phyloP scores from a whole-genome alignment of 2,888 invertebrate species.

The Gymnosoma rotundatum region DNA sequence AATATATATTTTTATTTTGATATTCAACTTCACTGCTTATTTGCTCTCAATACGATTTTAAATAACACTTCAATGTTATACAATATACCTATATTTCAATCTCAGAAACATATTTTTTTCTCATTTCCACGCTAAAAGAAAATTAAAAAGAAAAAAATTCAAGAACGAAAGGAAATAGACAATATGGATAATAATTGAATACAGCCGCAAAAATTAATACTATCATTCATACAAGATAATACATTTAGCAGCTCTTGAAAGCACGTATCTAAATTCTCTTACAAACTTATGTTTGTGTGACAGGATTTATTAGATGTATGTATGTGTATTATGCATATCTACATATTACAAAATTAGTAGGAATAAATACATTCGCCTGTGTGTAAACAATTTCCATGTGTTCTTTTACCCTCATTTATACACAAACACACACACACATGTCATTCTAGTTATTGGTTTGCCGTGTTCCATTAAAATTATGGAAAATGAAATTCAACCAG shows the following conservation, averaged over 20 bases:
- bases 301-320: too few relatives aligned
- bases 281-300: too few relatives aligned
- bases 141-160: conserved; percentile 20
- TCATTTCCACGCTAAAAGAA: neutral
- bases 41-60: too few relatives aligned
- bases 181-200: conserved; percentile 13
- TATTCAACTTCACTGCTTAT: too few relatives aligned
- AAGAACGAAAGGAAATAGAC: neutral
- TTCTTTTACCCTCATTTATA: neutral
- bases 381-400: too few relatives aligned
- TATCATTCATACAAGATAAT: neutral
- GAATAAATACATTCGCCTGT: too few relatives aligned
- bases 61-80: neutral
- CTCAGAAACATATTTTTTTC: neutral
- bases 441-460: conserved; percentile 19
- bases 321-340: too few relatives aligned
- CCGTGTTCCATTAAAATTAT: conserved; percentile 20
- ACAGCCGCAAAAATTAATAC: neutral
- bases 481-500: conserved; percentile 5
- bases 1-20: too few relatives aligned
- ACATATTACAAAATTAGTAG: too few relatives aligned
- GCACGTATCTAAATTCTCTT: neutral
- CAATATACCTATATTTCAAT: neutral
- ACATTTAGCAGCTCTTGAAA: conserved; percentile 5
- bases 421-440: too few relatives aligned